phyloP scores from a whole-genome alignment of 2,113 vertebrate genomes.

The Thalassoma bifasciatum region DNA sequence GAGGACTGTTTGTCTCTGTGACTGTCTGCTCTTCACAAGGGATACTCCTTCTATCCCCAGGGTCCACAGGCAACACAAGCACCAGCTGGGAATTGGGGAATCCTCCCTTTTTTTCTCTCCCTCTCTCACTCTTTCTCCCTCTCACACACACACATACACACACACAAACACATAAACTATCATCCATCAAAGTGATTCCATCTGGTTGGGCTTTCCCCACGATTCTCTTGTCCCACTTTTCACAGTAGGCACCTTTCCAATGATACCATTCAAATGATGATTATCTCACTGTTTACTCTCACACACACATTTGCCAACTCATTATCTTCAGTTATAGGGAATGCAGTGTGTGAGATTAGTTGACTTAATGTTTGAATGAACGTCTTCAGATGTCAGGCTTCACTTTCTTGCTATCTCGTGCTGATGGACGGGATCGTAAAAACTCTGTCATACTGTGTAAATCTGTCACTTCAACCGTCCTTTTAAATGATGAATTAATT shows the following conservation, averaged over 20 bases:
- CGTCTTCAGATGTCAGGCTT: too few relatives aligned
- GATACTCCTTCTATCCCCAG: constrained; percentile 9
- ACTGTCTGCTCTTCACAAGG: constrained; percentile 6
- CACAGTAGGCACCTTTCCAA: constrained; percentile 11
- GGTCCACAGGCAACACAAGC: constrained; percentile 20
- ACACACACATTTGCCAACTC: background rate
- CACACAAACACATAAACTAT: constrained; percentile 21
- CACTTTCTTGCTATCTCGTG: too few relatives aligned
- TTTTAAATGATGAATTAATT: too few relatives aligned
- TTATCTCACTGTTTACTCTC: constrained; percentile 16
- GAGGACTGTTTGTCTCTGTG: background rate
- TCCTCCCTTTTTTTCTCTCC: constrained; percentile 7
- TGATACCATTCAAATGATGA: background rate
- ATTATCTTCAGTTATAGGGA: background rate
- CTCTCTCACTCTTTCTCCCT: background rate
- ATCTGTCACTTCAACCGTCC: too few relatives aligned
- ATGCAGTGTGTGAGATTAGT: too few relatives aligned
- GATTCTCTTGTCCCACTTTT: constrained; percentile 45
- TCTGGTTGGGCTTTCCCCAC: constrained; percentile 33
- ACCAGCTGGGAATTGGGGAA: constrained; percentile 34
- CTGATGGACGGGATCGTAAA: too few relatives aligned
- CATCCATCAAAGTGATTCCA: constrained; percentile 39
- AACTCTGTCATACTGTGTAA: too few relatives aligned
- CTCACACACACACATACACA: background rate
- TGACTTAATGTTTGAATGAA: too few relatives aligned